A percentile compares a stretch with the other conserved stretches of the same genome.
These are phyloP conservation scores for Panurus biarmicus DNA, from an alignment of 2,113 vertebrate genomes.

Conservation along the genomic window DNA sequence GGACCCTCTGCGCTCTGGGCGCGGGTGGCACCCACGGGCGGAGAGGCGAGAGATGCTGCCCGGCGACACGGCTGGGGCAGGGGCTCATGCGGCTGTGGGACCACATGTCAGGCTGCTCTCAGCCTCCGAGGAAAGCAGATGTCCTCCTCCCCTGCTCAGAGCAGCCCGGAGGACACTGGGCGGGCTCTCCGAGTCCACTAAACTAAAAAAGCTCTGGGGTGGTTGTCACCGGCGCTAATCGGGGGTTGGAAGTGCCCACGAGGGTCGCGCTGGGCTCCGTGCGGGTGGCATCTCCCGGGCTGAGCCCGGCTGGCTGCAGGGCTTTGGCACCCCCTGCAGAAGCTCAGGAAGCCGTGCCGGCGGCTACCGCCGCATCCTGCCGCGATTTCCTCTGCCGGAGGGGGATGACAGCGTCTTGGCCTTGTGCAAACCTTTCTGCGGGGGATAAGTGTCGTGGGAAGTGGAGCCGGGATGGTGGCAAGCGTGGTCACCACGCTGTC, in stretches of 20 bases:
- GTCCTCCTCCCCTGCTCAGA: not conserved
- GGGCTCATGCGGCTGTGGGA: accelerated
- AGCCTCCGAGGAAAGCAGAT: not conserved
- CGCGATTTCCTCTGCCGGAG: not conserved
- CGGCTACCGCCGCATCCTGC: accelerated
- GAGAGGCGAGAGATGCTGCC: accelerated
- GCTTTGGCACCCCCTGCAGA: conserved; percentile 59
- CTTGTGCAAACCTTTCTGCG: not conserved
- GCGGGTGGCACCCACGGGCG: not conserved
- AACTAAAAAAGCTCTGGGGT: accelerated
- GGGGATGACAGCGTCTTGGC: accelerated
- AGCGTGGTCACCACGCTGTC: accelerated
- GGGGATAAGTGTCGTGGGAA: accelerated
- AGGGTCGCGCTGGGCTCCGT: accelerated
- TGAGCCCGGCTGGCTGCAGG: not conserved
- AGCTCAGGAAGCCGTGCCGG: not conserved
- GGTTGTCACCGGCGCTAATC: accelerated
- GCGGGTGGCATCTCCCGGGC: not conserved
- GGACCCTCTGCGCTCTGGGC: accelerated
- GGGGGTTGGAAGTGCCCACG: accelerated
- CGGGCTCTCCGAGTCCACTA: not conserved
- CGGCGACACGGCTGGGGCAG: not conserved
- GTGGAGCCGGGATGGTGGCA: not conserved
- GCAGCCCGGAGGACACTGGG: not conserved
- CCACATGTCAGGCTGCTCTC: accelerated